Evolutionary conservation across 2,888 invertebrate genomes (phyloP).

Genomic region (Dinocampus coccinellae): DNA sequence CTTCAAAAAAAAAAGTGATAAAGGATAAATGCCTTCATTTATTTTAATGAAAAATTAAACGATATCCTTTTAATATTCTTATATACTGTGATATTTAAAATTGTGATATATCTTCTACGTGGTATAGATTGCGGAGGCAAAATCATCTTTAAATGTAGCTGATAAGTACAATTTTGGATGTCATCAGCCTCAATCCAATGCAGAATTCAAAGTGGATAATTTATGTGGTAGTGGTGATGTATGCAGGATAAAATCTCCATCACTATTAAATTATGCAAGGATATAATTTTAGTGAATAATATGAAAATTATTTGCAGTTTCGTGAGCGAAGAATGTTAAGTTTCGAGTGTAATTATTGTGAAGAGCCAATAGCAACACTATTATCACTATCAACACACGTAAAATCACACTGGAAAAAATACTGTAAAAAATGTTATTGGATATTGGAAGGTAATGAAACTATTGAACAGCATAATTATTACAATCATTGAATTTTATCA

Average conservation of each 20-base stretch:
- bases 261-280: background rate
- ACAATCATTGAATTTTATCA: conserved; percentile 35
- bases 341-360: conserved; percentile 57
- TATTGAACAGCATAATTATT: conserved; percentile 50
- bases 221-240: background rate
- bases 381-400: conserved; percentile 59
- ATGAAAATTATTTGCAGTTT: conserved; percentile 35
- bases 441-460: conserved; percentile 52
- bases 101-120: background rate
- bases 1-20: too few relatives aligned
- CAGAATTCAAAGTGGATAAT: background rate
- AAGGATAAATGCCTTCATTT: too few relatives aligned
- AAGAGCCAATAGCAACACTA: conserved; percentile 55
- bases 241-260: background rate
- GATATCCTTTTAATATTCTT: too few relatives aligned
- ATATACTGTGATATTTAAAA: too few relatives aligned
- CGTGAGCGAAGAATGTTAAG: conserved; percentile 44
- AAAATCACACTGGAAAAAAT: conserved; percentile 52
- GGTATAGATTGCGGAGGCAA: background rate
- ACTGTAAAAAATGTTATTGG: conserved; percentile 58
- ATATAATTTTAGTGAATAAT: too few relatives aligned
- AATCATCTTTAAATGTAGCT: background rate
- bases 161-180: background rate
- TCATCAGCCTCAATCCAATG: background rate
- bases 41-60: too few relatives aligned